These are phyloP conservation scores for Epinephelus awoara DNA, from an alignment of 2,797 vertebrate genomes.

Conservation along the genomic window DNA sequence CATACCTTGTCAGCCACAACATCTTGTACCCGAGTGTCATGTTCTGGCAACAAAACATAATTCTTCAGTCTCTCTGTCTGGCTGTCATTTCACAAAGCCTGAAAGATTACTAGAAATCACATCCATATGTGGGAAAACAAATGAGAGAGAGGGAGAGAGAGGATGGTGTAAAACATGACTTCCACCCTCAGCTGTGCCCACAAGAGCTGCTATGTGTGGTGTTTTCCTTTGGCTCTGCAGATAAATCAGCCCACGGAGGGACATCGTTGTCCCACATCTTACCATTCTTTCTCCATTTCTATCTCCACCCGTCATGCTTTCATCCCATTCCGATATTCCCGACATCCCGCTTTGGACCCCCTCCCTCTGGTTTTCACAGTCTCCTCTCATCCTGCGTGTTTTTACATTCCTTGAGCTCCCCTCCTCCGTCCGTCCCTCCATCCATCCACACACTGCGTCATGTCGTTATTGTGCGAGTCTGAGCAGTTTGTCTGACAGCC, in stretches of 20 bases:
- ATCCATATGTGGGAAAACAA: conserved; percentile 79
- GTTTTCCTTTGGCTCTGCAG: conserved; percentile 27
- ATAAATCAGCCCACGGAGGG: conserved; percentile 42
- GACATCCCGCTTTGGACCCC: not conserved
- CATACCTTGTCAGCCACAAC: conserved; percentile 59
- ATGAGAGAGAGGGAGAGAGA: conserved; percentile 47
- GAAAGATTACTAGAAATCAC: conserved; percentile 77
- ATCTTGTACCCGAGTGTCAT: conserved; percentile 68
- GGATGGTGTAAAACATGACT: conserved; percentile 71
- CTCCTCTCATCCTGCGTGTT: conserved; percentile 13
- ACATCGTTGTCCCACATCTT: conserved; percentile 29
- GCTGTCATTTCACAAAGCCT: conserved; percentile 78
- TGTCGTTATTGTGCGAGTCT: conserved; percentile 64
- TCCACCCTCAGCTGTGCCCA: conserved; percentile 55
- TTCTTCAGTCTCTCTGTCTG: conserved; percentile 69
- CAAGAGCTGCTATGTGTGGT: conserved; percentile 23
- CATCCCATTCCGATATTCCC: conserved; percentile 22
- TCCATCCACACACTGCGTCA: conserved; percentile 59
- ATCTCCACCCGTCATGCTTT: conserved; percentile 24
- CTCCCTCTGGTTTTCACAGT: not conserved
- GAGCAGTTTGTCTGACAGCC: conserved; percentile 70
- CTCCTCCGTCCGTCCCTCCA: conserved; percentile 35
- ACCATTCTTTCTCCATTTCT: conserved; percentile 17
- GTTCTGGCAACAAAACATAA: conserved; percentile 73
- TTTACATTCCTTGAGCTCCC: conserved; percentile 43